Conservation (phyloP, 2,888 invertebrate species). For the Cancer borealis region DNA sequence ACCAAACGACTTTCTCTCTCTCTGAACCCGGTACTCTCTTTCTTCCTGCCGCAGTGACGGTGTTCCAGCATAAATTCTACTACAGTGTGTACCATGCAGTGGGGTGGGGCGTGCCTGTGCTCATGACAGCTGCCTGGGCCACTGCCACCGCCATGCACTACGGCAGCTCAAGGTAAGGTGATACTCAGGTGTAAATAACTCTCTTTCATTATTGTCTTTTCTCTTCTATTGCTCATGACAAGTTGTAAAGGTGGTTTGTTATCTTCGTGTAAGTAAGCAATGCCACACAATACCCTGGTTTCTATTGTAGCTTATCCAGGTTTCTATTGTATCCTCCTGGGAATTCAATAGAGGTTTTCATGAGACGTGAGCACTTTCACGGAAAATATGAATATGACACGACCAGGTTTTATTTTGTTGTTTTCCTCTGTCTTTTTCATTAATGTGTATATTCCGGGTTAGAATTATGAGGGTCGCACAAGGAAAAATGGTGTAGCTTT, state of each 20-base stretch:
- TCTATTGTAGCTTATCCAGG: neutral
- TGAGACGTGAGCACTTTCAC: neutral
- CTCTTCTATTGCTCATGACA: neutral
- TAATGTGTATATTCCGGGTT: neutral
- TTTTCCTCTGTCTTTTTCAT: neutral
- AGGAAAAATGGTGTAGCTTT: neutral
- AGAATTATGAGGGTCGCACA: neutral
- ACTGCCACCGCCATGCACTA: conserved; percentile 82
- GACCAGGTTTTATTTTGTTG: too few relatives aligned
- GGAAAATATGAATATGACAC: neutral
- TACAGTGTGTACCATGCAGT: conserved; percentile 84
- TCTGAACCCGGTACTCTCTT: neutral
- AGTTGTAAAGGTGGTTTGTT: neutral
- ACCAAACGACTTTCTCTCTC: neutral
- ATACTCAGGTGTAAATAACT: neutral
- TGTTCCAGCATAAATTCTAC: conserved; percentile 79
- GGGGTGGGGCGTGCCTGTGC: conserved; percentile 88
- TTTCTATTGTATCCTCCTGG: neutral
- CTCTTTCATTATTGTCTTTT: neutral
- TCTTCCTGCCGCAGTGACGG: conserved; percentile 63
- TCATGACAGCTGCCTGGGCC: conserved; percentile 87
- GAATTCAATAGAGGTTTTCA: neutral
- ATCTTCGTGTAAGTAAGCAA: neutral
- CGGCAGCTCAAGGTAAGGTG: conserved; percentile 64
- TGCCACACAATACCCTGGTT: neutral